Evolutionary conservation across 2,797 vertebrate species (phyloP).

Genomic region (Mormyrus proboscirostris): DNA sequence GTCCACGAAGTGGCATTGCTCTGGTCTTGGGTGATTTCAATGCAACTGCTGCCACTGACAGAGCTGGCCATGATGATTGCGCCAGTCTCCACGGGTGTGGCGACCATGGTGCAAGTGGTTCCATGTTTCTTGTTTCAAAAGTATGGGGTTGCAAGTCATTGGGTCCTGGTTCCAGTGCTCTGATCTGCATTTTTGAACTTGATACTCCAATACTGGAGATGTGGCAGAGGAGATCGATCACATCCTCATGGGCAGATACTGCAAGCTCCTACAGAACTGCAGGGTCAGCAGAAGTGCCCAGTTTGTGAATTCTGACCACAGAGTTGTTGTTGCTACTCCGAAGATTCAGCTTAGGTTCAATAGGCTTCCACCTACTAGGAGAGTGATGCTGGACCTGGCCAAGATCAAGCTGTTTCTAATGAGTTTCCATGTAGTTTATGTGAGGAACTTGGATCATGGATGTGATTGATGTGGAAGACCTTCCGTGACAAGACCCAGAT

Average conservation of each 20-base stretch:
- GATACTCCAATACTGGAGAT: not conserved
- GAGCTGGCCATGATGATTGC: not conserved
- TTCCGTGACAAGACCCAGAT: not conserved
- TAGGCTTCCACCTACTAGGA: not conserved
- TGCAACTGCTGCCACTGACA: not conserved
- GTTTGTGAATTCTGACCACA: not conserved
- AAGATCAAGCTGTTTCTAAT: not conserved
- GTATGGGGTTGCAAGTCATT: not conserved
- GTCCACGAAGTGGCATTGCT: not conserved
- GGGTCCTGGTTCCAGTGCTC: not conserved
- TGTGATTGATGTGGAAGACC: not conserved
- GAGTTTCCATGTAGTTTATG: not conserved
- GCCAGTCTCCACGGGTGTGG: not conserved
- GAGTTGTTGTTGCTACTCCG: not conserved
- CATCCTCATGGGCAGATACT: not conserved
- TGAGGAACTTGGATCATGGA: not conserved
- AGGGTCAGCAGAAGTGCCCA: not conserved
- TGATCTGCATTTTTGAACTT: not conserved
- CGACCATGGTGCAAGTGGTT: not conserved
- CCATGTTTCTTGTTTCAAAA: not conserved
- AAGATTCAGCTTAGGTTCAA: not conserved
- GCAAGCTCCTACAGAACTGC: not conserved
- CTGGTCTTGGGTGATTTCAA: not conserved
- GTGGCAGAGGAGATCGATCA: not conserved
- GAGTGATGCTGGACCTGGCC: not conserved